Conservation (phyloP, 2,797 vertebrate genomes). For the Labeo calbasu region DNA sequence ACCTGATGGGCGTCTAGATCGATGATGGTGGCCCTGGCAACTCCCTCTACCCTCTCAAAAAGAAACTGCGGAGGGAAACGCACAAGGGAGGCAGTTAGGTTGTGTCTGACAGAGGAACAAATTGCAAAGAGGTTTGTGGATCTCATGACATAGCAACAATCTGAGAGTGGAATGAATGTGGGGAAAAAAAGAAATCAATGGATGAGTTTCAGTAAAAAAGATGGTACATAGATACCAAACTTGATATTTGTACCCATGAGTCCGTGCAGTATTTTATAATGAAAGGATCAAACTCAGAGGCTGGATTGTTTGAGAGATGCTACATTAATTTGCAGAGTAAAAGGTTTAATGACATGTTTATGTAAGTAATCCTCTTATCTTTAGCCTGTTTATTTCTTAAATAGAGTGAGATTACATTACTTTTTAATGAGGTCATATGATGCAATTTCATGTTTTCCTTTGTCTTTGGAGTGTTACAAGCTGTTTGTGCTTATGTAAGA, state of each 20-base stretch:
- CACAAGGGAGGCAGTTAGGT: slow-evolving; percentile 13
- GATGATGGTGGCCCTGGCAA: slow-evolving; percentile 90
- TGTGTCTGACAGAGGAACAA: slow-evolving; percentile 36
- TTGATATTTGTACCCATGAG: background rate
- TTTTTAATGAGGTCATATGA: background rate
- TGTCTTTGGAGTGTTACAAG: too few relatives aligned
- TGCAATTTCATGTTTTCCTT: too few relatives aligned
- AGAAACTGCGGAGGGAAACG: slow-evolving; percentile 81
- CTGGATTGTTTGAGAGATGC: background rate
- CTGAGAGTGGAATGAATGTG: slow-evolving; percentile 9
- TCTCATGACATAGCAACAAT: slow-evolving; percentile 23
- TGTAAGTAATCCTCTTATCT: background rate
- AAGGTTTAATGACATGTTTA: background rate
- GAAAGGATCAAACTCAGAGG: background rate
- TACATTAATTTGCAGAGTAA: background rate
- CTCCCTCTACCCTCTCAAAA: slow-evolving; percentile 89
- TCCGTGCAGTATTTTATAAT: background rate
- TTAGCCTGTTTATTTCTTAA: background rate
- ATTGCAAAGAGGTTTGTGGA: slow-evolving; percentile 9
- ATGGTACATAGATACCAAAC: background rate
- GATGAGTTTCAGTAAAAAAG: slow-evolving; percentile 12
- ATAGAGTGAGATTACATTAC: background rate
- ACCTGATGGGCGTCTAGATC: slow-evolving; percentile 97
- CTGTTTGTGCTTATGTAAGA: too few relatives aligned
- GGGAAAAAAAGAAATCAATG: background rate